These are phyloP conservation scores for Anser brachyrhynchus DNA, from an alignment of 2,113 vertebrate genomes.

Conservation along the genomic window DNA sequence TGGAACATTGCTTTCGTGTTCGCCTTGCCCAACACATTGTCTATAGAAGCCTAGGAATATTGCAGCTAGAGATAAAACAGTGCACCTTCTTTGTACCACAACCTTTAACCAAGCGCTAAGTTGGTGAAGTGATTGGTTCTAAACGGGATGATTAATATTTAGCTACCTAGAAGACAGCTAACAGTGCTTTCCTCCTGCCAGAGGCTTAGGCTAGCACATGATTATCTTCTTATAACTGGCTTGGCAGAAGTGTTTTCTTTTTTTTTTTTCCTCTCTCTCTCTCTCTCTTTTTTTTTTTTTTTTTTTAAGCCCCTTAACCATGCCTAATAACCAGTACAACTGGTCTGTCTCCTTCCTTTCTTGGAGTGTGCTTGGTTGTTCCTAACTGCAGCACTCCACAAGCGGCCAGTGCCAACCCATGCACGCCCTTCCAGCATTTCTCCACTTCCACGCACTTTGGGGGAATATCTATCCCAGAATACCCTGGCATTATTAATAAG, in stretches of 20 bases:
- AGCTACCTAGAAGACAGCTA: conserved; percentile 61
- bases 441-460: background rate
- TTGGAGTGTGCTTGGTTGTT: conserved; percentile 43
- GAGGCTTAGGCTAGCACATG: conserved; percentile 58
- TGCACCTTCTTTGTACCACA: background rate
- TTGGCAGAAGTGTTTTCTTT: conserved; percentile 37
- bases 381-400: background rate
- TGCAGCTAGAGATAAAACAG: background rate
- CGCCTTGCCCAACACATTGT: background rate
- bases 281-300: background rate
- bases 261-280: background rate
- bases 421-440: background rate
- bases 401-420: conserved; percentile 17
- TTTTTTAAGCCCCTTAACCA: conserved; percentile 33
- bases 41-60: background rate
- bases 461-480: background rate
- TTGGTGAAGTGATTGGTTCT: conserved; percentile 48
- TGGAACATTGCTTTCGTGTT: background rate
- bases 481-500: too few relatives aligned
- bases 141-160: conserved; percentile 64
- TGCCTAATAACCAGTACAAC: conserved; percentile 55
- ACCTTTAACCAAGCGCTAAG: conserved; percentile 50
- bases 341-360: conserved; percentile 56
- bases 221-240: conserved; percentile 66
- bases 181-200: conserved; percentile 60